phyloP scores from a whole-genome alignment of 2,888 invertebrate species.

The Megamerina dolium region DNA sequence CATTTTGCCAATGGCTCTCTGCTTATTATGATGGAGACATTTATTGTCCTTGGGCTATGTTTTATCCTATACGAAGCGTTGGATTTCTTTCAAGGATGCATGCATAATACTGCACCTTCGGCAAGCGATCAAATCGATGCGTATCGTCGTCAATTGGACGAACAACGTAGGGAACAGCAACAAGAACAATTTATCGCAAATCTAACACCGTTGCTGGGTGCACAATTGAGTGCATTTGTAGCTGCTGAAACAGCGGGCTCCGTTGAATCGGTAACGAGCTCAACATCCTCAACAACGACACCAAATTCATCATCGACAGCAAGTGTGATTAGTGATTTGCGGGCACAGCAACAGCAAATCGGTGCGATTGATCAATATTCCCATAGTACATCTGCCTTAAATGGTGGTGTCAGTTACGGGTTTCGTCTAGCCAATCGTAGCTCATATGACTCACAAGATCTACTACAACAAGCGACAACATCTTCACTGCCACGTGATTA shows the following conservation, averaged over 20 bases:
- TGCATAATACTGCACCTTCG: constrained; percentile 43
- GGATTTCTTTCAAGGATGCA: constrained; percentile 57
- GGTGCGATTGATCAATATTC: constrained; percentile 17
- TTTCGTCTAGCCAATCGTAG: constrained; percentile 23
- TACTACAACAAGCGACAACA: constrained; percentile 26
- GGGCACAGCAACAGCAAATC: constrained; percentile 21
- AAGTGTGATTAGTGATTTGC: constrained; percentile 39
- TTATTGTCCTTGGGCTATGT: constrained; percentile 61
- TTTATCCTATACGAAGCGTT: constrained; percentile 63
- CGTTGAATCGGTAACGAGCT: constrained; percentile 24
- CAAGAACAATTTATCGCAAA: constrained; percentile 43
- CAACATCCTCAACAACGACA: constrained; percentile 35
- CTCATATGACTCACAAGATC: constrained; percentile 19
- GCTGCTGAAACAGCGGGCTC: constrained; percentile 30
- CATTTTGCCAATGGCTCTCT: constrained; percentile 36
- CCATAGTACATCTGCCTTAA: constrained; percentile 25
- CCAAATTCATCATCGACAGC: constrained; percentile 42
- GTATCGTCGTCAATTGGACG: constrained; percentile 46
- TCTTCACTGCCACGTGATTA: constrained; percentile 46
- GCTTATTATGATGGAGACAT: constrained; percentile 58
- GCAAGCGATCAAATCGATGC: constrained; percentile 47
- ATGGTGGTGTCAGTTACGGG: constrained; percentile 14
- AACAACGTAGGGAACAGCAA: constrained; percentile 49
- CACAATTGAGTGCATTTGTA: constrained; percentile 34
- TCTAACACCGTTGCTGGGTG: constrained; percentile 37